Percentiles rank a stretch among this genome's conserved stretches.
phyloP scores from a whole-genome alignment of 2,797 vertebrate species.

The Anisognathus igniventris region DNA sequence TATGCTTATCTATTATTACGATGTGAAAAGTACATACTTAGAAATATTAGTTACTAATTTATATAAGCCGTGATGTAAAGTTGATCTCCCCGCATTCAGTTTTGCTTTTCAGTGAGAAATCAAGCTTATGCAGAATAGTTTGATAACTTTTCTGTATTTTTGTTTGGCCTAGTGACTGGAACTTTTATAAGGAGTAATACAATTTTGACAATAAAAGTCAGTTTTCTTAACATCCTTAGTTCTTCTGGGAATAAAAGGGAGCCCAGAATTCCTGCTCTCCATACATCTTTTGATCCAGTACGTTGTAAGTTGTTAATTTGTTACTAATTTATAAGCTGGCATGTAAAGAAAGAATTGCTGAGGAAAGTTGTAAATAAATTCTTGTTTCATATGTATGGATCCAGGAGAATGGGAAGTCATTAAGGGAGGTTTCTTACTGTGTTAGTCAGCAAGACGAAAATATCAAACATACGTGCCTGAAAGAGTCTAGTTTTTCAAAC shows the following conservation, averaged over 20 bases:
- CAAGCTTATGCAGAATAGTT: neutral
- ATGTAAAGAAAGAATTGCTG: neutral
- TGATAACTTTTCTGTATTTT: neutral
- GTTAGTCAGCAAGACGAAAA: neutral
- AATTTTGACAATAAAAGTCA: neutral
- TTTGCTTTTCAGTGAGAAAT: neutral
- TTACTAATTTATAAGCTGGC: neutral
- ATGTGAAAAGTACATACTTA: constrained; percentile 13
- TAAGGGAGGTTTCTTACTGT: neutral
- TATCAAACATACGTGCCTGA: neutral
- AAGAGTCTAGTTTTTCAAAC: neutral
- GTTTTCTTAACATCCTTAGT: neutral
- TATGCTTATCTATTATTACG: neutral
- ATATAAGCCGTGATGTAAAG: neutral
- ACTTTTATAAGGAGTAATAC: neutral
- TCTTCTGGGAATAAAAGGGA: neutral
- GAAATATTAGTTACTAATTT: neutral
- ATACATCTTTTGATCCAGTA: neutral
- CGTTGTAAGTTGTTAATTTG: neutral
- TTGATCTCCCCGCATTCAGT: neutral
- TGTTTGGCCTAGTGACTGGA: neutral
- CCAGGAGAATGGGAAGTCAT: neutral
- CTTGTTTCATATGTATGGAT: neutral
- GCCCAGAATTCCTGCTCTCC: neutral
- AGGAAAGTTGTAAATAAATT: neutral